Conservation (phyloP, 2,888 invertebrate genomes). For the Gibbula magus region DNA sequence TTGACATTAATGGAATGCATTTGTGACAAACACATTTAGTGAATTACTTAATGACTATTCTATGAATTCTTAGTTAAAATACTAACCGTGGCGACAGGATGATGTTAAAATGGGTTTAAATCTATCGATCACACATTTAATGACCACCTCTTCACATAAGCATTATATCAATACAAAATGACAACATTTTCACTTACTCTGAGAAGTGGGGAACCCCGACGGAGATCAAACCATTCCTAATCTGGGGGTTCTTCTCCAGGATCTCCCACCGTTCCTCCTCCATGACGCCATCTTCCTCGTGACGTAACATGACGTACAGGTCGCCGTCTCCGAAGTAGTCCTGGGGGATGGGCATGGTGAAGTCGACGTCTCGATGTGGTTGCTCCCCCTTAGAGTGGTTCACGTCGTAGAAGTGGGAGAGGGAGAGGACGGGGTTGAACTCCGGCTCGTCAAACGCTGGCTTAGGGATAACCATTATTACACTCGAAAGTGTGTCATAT, state of each 20-base stretch:
- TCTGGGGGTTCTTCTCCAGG: slow-evolving; percentile 23
- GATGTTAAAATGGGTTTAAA: too few relatives aligned
- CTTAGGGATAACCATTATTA: slow-evolving; percentile 37
- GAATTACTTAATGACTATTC: too few relatives aligned
- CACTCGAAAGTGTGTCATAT: too few relatives aligned
- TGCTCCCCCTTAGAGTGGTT: slow-evolving; percentile 27
- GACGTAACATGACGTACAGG: slow-evolving; percentile 34
- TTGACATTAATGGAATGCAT: too few relatives aligned
- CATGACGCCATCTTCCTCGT: background rate
- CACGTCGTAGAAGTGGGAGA: slow-evolving; percentile 49
- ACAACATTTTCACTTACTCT: background rate
- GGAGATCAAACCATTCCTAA: slow-evolving; percentile 26
- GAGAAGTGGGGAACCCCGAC: slow-evolving; percentile 31
- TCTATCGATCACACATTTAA: too few relatives aligned
- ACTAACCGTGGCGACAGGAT: too few relatives aligned
- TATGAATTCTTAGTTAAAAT: too few relatives aligned
- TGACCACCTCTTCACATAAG: too few relatives aligned
- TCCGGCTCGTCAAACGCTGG: slow-evolving; percentile 42
- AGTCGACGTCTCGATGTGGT: slow-evolving; percentile 31
- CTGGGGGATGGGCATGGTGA: slow-evolving; percentile 43
- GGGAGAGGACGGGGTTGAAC: slow-evolving; percentile 37
- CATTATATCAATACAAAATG: too few relatives aligned
- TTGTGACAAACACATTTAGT: too few relatives aligned
- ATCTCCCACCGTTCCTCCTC: slow-evolving; percentile 34
- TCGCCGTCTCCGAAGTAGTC: slow-evolving; percentile 44